Base-by-base conservation (phyloP, 2,113 vertebrate genomes). In the Megaceryle torquata region DNA sequence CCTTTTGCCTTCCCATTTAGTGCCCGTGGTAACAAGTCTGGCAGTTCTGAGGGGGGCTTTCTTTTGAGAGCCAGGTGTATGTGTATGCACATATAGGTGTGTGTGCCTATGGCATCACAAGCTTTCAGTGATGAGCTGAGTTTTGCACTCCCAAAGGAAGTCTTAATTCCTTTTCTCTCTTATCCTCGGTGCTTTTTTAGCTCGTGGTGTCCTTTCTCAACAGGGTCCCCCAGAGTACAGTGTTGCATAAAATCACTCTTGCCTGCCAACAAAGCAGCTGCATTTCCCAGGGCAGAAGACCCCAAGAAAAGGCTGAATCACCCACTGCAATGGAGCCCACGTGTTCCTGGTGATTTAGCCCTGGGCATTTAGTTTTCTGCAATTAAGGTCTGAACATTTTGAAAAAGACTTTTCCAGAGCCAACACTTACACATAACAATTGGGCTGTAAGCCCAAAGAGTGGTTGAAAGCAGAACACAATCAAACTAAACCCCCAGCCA, bases 271-370 rank as follows among this genome's bases (percentile, higher is more conserved):
- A 13, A 26, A 74, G 48, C 0, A 74, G 22, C 51, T 28, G 14
- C 5, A 50, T 12, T 48, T 67, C 82, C 70, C 70, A 22, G 60
- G 10, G 72, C 53, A 25, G 63, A 29, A 31, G 61, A 25, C 15
- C 13, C 44, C 20, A 20, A 43, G 53, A 25, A 77, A 60, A 59
- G 13, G 15, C 61, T 24, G 43, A 59, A 15, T 22, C 10, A 6
- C 51, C 29, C 50, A 5, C 68, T 21, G 50, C 56, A 11, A 3
- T 4, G 59, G 51, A 81, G 51, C 43, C 43, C 51, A 3, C 6
- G 0, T 2, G 19, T 25, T 21, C n/a, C 48, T 29, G 5, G 1
- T 2, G 4, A 13, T 59, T n/a, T 26, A 29, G 22, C 14, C 31
- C 13, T 9, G 3, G 2, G 2, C 18, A 5, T 57, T 82, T 19